A percentile compares a stretch with the other conserved stretches of the same genome.
These are phyloP conservation scores for Proterorhinus semilunaris DNA, from an alignment of 2,113 vertebrate species.

Conservation along the genomic window DNA sequence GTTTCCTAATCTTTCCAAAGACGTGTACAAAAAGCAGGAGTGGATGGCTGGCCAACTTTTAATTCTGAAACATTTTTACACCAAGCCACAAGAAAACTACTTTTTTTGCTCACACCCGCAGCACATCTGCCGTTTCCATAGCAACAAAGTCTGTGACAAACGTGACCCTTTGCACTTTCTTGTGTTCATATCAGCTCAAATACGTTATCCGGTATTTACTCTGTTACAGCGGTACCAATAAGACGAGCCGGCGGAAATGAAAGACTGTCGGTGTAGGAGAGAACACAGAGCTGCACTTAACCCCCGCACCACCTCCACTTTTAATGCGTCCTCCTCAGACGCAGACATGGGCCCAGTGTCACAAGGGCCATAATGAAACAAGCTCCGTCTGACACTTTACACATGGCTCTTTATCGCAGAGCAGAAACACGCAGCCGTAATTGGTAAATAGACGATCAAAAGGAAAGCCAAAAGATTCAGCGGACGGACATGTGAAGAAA, in stretches of 20 bases:
- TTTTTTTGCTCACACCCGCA: too few relatives aligned
- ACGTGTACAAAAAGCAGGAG: too few relatives aligned
- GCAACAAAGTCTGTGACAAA: neutral
- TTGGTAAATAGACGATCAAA: neutral
- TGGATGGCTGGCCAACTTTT: too few relatives aligned
- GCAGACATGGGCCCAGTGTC: conserved; percentile 30
- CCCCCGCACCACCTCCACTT: conserved; percentile 14
- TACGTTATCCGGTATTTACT: conserved; percentile 19
- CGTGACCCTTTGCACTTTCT: neutral
- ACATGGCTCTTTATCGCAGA: conserved; percentile 32
- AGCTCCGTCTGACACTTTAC: conserved; percentile 38
- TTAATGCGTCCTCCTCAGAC: conserved; percentile 29
- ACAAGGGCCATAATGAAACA: conserved; percentile 50
- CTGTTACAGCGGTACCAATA: conserved; percentile 30
- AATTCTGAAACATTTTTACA: too few relatives aligned
- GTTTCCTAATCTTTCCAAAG: too few relatives aligned
- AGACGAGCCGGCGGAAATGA: conserved; percentile 56
- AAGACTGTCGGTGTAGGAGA: conserved; percentile 25
- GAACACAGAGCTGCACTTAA: conserved; percentile 5
- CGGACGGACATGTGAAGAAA: neutral
- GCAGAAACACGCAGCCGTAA: neutral
- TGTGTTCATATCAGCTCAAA: conserved; percentile 12
- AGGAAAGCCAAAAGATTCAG: neutral
- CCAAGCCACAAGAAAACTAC: too few relatives aligned
- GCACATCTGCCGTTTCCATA: neutral